Evolutionary conservation across 2,797 vertebrate genomes (phyloP), one percentile per base, ranked within the genome.

Genomic region (Onychomys leucogaster): DNA sequence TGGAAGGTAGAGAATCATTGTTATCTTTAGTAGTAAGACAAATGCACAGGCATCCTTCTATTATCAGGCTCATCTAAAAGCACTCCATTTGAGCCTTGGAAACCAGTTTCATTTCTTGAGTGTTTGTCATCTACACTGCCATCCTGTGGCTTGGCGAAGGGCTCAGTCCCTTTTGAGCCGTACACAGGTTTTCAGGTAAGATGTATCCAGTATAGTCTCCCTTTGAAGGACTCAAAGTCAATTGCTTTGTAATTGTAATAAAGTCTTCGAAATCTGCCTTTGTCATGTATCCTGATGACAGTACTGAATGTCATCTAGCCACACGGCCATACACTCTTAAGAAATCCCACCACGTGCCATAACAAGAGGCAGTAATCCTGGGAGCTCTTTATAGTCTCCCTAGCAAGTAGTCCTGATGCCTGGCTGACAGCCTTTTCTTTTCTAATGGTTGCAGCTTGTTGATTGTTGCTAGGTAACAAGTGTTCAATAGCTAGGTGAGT

Each of bases 391-490:
- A 59, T 27, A 91, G 14, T 76, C 52, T 88, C 16, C 19, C 73
- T 37, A 7, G 34, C 2, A 29, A 4, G 23, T 6, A 29, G 46
- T 78, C 25, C 49, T 77, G 16, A 37, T 59, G 34, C 23, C 61
- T 76, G 77, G 8, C 43, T 80, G 41, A 69, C 29, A 87, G 57
- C 69, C 27, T 81, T 63, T 75, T 84, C 21, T 93, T 92, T 93
- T 43, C 89, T 96, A 82, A 59, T 81, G 67, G 10, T 9, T 65
- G 52, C 10, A 88, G 73, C 13, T 84, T 95, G 41, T 1, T 95
- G 43, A 80, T 85, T 52, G 5, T 97, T 97, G 59, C 49, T 96
- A 88, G 61, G 55, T 78, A 27, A 93, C 41, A 67, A 67, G 13
- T 75, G n/a, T 4, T 57, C 71, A 37, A 14, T 4, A 71, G 49